These are phyloP conservation scores for Gonocerus acuteangulatus DNA, from an alignment of 2,888 invertebrate genomes.

Conservation along the genomic window DNA sequence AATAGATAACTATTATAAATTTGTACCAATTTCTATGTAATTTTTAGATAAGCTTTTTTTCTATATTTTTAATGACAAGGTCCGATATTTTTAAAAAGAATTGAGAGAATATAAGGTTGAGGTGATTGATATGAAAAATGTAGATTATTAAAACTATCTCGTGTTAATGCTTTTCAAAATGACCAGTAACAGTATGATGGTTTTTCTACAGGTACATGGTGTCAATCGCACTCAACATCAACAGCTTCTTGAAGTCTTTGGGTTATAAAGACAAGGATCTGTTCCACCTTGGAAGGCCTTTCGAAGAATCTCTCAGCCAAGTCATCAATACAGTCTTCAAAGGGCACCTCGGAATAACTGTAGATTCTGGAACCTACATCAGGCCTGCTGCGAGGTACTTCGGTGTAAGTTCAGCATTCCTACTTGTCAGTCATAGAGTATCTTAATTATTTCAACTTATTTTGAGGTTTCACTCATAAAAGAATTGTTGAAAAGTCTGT, in stretches of 20 bases:
- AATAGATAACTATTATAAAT: too few species aligned
- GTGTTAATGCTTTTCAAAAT: too few species aligned
- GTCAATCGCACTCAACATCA: slow-evolving; percentile 61
- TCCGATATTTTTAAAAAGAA: too few species aligned
- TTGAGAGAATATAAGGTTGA: too few species aligned
- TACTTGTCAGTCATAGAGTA: background rate
- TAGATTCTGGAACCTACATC: slow-evolving; percentile 65
- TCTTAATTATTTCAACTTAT: background rate
- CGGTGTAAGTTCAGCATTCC: slow-evolving; percentile 46
- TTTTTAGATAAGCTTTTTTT: too few species aligned
- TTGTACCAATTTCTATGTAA: too few species aligned
- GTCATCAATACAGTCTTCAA: slow-evolving; percentile 61
- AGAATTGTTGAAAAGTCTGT: background rate
- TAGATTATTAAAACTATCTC: too few species aligned
- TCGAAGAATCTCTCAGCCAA: slow-evolving; percentile 59
- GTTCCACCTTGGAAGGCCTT: slow-evolving; percentile 59
- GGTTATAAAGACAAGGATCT: slow-evolving; percentile 64
- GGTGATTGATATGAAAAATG: too few species aligned
- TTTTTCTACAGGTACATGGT: slow-evolving; percentile 55
- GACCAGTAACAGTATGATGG: too few species aligned
- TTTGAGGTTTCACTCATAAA: too few species aligned
- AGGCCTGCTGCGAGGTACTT: slow-evolving; percentile 66
- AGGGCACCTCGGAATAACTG: slow-evolving; percentile 60
- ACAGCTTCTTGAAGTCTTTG: slow-evolving; percentile 66
- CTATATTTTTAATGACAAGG: too few species aligned